Base-by-base conservation (phyloP, 2,797 vertebrate species). In the Semaprochilodus insignis region DNA sequence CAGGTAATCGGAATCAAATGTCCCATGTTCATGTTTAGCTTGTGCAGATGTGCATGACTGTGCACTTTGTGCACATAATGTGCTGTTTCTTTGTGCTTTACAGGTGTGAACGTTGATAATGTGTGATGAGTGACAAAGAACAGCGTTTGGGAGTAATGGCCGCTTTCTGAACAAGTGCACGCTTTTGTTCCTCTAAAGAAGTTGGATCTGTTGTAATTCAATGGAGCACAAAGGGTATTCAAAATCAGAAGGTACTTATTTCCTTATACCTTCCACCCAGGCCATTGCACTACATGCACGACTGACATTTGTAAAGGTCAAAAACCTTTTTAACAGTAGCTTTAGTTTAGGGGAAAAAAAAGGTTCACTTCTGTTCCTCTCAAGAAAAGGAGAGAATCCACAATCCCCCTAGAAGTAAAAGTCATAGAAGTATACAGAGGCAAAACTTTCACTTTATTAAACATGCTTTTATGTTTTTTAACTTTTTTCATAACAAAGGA, bases 241-340 rank as follows among this genome's bases (percentile, higher is more conserved):
- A 74, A 65, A 74, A 74, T 67, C 84, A 79, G 52, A 60, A 85
- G 54, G 74, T 78, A 74, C 77, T 88, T 84, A 84, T 84, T 87
- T 82, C 74, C 87, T 85, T 84, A 82, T 82, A 74, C 23, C 51
- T 72, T 87, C 65, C 52, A 79, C 63, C 44, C 57, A 69, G 70
- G 48, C 59, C 78, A 87, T 74, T 67, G 73, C 74, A 67, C 74
- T 74, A 82, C 57, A 78, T 83, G 83, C 81, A 44, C 27, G 52
- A 71, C 77, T 84, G 85, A 78, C 80, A 87, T 88, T 88, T 85
- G 59, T 81, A 87, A 85, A 87, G 81, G 87, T 67, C 83, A 86
- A 83, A 88, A 85, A 76, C 76, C 80, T 82, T 83, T 85, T 79
- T 85, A 79, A 71, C 55, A 72, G 52, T 48, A 34, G 25, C 66